Evolutionary conservation across 1,140 invertebrate genomes (phyloP).

Genomic region (Heliconius nattereri): DNA sequence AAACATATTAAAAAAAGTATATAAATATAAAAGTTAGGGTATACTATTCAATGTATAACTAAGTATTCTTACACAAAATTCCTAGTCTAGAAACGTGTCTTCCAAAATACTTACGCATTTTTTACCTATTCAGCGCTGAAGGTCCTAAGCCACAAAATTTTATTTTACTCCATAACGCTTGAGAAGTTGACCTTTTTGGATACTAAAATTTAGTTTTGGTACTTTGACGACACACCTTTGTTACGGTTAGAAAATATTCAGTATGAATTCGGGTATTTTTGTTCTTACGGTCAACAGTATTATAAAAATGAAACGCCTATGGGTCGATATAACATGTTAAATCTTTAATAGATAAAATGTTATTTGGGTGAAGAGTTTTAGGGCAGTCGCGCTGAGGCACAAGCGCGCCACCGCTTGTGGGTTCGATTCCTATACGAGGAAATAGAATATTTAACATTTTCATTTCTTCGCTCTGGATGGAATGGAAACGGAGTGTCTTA

Average conservation of each 20-base stretch:
- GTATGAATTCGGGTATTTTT: neutral
- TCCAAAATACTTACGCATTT: slow-evolving; percentile 15
- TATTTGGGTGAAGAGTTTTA: too few species aligned
- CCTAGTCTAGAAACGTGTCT: neutral
- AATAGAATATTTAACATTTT: too few species aligned
- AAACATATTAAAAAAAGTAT: neutral
- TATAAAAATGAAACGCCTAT: neutral
- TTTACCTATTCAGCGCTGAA: slow-evolving; percentile 22
- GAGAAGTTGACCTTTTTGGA: slow-evolving; percentile 18
- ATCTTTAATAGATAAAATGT: too few species aligned
- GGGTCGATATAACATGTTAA: too few species aligned
- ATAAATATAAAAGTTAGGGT: neutral
- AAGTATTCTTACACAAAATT: neutral
- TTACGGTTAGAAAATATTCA: neutral
- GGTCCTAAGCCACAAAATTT: slow-evolving; percentile 27
- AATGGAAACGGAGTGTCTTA: too few species aligned
- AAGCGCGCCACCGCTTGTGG: too few species aligned
- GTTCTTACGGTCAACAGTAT: neutral
- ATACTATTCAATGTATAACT: neutral
- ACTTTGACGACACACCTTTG: slow-evolving; percentile 19
- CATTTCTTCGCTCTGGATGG: too few species aligned
- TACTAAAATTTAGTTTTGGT: slow-evolving; percentile 15
- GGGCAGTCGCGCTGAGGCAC: too few species aligned
- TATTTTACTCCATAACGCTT: slow-evolving; percentile 28
- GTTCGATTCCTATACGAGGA: too few species aligned